phyloP scores from a whole-genome alignment of 2,113 vertebrate species.

The Perca fluviatilis region DNA sequence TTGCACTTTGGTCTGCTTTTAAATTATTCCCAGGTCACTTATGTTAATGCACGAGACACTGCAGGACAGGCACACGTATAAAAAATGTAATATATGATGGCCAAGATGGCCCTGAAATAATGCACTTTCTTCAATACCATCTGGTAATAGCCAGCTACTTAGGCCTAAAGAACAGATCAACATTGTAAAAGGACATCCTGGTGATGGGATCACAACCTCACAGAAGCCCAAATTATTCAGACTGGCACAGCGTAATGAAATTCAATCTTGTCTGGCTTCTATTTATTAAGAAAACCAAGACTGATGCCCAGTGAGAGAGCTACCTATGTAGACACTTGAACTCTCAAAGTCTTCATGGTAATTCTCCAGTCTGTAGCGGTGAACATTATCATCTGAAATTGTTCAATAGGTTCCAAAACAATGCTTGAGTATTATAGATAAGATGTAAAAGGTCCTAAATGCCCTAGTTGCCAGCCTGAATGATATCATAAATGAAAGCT shows the following conservation, averaged over 20 bases:
- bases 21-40: slow-evolving; percentile 12
- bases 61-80: not conserved
- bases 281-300: slow-evolving; percentile 49
- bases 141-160: slow-evolving; percentile 5
- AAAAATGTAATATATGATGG: not conserved
- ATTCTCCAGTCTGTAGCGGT: slow-evolving; percentile 20
- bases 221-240: slow-evolving; percentile 37
- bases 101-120: not conserved
- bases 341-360: slow-evolving; percentile 11
- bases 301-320: slow-evolving; percentile 14
- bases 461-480: slow-evolving; percentile 43
- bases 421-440: slow-evolving; percentile 23
- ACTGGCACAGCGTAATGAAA: slow-evolving; percentile 42
- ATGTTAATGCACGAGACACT: not conserved
- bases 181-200: slow-evolving; percentile 28
- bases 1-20: slow-evolving; percentile 8
- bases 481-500: slow-evolving; percentile 51
- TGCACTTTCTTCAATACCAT: slow-evolving; percentile 12
- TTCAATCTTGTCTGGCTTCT: slow-evolving; percentile 36
- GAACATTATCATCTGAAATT: slow-evolving; percentile 15
- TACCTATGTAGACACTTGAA: slow-evolving; percentile 23
- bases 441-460: slow-evolving; percentile 20
- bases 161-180: slow-evolving; percentile 18
- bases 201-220: slow-evolving; percentile 45
- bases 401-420: slow-evolving; percentile 31